Evolutionary conservation across 2,113 vertebrate genomes (phyloP).

Genomic region (Calypte anna): DNA sequence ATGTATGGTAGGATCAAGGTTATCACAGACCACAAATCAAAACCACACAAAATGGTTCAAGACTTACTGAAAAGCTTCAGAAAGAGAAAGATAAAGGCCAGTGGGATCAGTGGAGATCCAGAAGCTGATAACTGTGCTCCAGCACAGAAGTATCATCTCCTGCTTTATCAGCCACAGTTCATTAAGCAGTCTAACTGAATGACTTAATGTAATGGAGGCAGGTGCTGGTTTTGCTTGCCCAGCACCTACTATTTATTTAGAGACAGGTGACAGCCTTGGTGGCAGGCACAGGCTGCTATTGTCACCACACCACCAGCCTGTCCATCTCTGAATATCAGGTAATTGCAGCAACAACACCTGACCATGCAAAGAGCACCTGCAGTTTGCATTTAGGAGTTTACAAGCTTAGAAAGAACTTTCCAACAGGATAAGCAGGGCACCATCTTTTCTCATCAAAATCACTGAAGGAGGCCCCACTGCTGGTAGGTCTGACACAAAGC

Average conservation of each 20-base stretch:
- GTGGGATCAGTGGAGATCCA: neutral
- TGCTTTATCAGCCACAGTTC: neutral
- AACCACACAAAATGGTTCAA: neutral
- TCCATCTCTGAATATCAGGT: neutral
- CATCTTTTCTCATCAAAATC: neutral
- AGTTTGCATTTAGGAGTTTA: neutral
- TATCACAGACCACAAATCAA: neutral
- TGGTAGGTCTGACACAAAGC: neutral
- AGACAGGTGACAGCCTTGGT: neutral
- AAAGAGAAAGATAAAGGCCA: neutral
- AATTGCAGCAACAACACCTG: neutral
- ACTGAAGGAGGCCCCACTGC: neutral
- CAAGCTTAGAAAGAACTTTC: neutral
- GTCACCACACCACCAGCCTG: neutral
- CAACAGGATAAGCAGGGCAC: neutral
- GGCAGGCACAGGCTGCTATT: neutral
- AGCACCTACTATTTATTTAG: neutral
- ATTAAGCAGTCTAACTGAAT: neutral
- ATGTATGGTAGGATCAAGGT: neutral
- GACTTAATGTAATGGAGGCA: neutral
- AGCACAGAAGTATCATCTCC: neutral
- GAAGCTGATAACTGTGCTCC: neutral
- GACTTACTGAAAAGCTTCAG: neutral
- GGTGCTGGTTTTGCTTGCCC: neutral
- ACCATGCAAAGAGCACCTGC: neutral